Percentiles rank a stretch among this genome's conserved stretches.
These are phyloP conservation scores for Trichomalopsis sarcophagae DNA, from an alignment of 1,140 invertebrate species.

Conservation along the genomic window DNA sequence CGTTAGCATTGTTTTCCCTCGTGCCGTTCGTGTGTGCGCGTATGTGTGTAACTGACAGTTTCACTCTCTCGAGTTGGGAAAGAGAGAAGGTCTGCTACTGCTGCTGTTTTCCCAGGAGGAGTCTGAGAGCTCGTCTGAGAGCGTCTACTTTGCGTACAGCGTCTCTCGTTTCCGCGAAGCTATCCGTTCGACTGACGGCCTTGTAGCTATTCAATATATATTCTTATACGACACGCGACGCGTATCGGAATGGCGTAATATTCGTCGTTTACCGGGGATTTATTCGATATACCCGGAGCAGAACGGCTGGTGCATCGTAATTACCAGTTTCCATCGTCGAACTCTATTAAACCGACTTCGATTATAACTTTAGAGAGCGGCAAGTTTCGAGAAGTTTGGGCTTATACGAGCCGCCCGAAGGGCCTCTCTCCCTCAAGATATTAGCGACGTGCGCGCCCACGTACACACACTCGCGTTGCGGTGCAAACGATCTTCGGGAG, in stretches of 20 bases:
- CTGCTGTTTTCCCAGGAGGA: constrained; percentile 4
- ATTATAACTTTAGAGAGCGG: constrained; percentile 61
- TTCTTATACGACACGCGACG: too few relatives aligned
- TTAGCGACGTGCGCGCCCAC: constrained; percentile 51
- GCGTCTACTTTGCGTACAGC: background rate
- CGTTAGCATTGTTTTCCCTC: constrained; percentile 35
- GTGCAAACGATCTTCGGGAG: background rate
- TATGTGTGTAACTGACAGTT: constrained; percentile 19
- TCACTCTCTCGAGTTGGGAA: background rate
- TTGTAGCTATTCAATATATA: too few relatives aligned
- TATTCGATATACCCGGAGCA: constrained; percentile 33
- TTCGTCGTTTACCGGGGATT: constrained; percentile 41
- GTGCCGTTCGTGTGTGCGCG: background rate
- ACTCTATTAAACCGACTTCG: constrained; percentile 66
- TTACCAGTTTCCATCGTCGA: constrained; percentile 63
- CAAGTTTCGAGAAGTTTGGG: constrained; percentile 61
- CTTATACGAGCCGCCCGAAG: constrained; percentile 18
- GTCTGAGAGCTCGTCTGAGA: background rate
- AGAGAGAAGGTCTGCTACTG: background rate
- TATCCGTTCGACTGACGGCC: background rate
- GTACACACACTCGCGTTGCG: background rate
- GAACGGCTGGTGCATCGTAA: constrained; percentile 55
- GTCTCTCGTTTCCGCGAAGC: background rate
- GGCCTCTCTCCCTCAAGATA: constrained; percentile 5
- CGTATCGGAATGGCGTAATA: background rate